Conservation (phyloP, 2,888 invertebrate genomes). For the Rhodophaea formosa region DNA sequence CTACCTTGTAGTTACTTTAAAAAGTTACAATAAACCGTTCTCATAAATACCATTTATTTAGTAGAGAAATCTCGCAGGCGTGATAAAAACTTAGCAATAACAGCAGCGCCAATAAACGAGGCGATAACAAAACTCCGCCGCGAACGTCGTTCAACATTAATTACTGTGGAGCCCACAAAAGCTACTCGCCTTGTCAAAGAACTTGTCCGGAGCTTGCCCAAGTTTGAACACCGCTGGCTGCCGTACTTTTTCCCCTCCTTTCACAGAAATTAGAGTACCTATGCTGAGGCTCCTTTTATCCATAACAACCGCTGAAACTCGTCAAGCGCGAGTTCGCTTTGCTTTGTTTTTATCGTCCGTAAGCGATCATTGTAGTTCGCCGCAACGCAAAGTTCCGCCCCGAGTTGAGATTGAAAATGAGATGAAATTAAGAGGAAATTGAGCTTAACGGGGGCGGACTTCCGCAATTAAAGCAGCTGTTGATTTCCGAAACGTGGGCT, state of each 20-base stretch:
- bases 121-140: conserved; percentile 51
- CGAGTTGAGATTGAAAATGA: conserved; percentile 62
- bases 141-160: conserved; percentile 61
- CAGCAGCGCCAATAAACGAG: conserved; percentile 47
- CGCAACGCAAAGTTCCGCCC: conserved; percentile 51
- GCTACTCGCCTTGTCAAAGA: conserved; percentile 57
- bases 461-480: conserved; percentile 43
- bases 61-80: conserved; percentile 38
- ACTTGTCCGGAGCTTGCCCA: conserved; percentile 42
- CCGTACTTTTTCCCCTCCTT: conserved; percentile 39
- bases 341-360: conserved; percentile 40
- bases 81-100: conserved; percentile 43
- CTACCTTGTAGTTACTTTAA: no score
- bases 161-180: conserved; percentile 56
- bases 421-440: conserved; percentile 55
- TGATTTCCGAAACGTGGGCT: conserved; percentile 34
- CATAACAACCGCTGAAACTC: conserved; percentile 46
- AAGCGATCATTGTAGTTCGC: conserved; percentile 43
- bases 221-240: conserved; percentile 35
- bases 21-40: no score
- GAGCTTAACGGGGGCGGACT: conserved; percentile 47
- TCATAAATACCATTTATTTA: conserved; percentile 16
- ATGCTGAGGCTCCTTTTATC: conserved; percentile 48
- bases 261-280: conserved; percentile 43
- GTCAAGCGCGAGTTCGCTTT: conserved; percentile 49